phyloP scores from a whole-genome alignment of 1,140 invertebrate genomes.

The Macrotrachela quadricornifera region DNA sequence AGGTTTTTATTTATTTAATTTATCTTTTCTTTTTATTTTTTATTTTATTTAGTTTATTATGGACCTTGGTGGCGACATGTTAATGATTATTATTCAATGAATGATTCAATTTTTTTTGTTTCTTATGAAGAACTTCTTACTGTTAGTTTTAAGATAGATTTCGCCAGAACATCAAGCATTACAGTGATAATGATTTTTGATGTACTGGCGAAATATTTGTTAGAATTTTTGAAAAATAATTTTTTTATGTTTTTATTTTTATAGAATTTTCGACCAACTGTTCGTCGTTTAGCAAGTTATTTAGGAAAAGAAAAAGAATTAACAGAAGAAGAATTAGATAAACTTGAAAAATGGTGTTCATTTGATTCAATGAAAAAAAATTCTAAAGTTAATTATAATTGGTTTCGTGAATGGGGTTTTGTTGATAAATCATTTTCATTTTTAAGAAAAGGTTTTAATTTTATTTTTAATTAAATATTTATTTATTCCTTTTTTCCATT shows the following conservation, averaged over 20 bases:
- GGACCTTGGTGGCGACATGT: slow-evolving; percentile 37
- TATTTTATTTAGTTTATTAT: slow-evolving; percentile 32
- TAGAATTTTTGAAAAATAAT: slow-evolving; percentile 9
- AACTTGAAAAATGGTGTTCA: slow-evolving; percentile 48
- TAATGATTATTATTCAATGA: slow-evolving; percentile 25
- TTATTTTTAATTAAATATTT: not conserved
- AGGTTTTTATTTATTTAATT: no score
- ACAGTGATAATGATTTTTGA: not conserved
- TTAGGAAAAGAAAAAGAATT: slow-evolving; percentile 45
- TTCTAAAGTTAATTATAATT: slow-evolving; percentile 31
- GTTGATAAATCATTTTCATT: slow-evolving; percentile 26
- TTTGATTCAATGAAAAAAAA: slow-evolving; percentile 57
- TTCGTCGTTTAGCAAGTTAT: slow-evolving; percentile 45
- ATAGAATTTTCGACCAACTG: slow-evolving; percentile 24
- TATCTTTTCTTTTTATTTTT: no score
- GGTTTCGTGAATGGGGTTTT: slow-evolving; percentile 31
- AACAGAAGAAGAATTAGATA: slow-evolving; percentile 40
- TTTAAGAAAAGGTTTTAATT: slow-evolving; percentile 28
- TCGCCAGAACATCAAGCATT: no score
- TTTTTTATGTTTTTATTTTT: not conserved
- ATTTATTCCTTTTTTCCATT: not conserved
- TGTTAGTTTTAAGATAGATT: slow-evolving; percentile 13
- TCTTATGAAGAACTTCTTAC: slow-evolving; percentile 35
- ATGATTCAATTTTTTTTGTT: slow-evolving; percentile 31
- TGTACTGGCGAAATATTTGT: not conserved